phyloP scores from a whole-genome alignment of 2,888 invertebrate genomes.

The Heliconius ethilla region DNA sequence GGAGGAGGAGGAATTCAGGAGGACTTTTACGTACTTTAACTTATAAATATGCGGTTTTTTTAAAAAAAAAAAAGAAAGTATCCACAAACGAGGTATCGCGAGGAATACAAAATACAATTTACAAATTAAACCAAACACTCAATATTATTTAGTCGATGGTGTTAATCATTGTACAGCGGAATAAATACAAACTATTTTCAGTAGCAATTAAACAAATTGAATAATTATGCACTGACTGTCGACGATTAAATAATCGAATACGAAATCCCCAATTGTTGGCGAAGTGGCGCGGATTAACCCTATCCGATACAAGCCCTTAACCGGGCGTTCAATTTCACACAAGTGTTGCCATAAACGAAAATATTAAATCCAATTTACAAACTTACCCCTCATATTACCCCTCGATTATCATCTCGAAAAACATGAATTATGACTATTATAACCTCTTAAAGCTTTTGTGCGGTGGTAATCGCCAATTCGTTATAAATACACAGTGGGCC shows the following conservation, averaged over 20 bases:
- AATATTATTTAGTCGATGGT: conserved; percentile 38
- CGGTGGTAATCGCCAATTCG: conserved; percentile 69
- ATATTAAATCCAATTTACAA: conserved; percentile 81
- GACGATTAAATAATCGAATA: conserved; percentile 37
- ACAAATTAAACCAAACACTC: conserved; percentile 33
- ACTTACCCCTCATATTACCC: conserved; percentile 67
- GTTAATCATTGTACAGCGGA: conserved; percentile 40
- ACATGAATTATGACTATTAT: conserved; percentile 79
- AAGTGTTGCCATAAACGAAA: conserved; percentile 76
- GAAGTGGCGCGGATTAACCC: conserved; percentile 61
- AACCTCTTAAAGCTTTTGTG: conserved; percentile 73
- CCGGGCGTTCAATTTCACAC: conserved; percentile 79
- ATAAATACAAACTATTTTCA: conserved; percentile 44
- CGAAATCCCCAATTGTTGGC: conserved; percentile 51
- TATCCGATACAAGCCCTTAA: conserved; percentile 67
- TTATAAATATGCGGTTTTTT: neutral
- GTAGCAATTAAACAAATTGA: conserved; percentile 43
- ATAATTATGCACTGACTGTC: conserved; percentile 37
- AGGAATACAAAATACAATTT: conserved; percentile 30
- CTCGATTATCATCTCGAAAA: conserved; percentile 72
- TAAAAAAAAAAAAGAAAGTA: conserved; percentile 20
- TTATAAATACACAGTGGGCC: conserved; percentile 66
- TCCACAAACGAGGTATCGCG: neutral
- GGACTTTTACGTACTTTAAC: neutral
- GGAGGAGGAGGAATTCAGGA: no score